Percentiles rank a stretch among this genome's conserved stretches.
Conservation (phyloP, 2,888 invertebrate genomes). For the Spilarctia lutea region DNA sequence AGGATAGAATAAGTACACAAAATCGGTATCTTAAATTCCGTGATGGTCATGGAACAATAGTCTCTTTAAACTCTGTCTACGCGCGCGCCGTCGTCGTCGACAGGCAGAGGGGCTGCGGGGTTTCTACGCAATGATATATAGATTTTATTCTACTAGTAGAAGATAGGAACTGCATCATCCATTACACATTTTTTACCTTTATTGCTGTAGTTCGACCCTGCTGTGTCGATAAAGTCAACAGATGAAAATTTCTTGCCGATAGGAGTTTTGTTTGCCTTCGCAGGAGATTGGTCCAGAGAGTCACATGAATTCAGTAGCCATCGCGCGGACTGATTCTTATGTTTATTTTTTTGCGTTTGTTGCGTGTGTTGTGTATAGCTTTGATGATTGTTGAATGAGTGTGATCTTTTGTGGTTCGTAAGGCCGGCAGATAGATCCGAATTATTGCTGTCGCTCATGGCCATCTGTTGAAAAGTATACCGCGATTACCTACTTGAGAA, state of each 20-base stretch:
- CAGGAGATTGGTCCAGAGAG: slow-evolving; percentile 81
- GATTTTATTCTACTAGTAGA: no score
- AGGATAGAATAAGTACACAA: background rate
- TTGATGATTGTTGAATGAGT: slow-evolving; percentile 90
- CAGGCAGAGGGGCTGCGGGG: no score
- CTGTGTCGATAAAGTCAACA: slow-evolving; percentile 84
- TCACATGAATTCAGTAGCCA: slow-evolving; percentile 84
- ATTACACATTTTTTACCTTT: slow-evolving; percentile 75
- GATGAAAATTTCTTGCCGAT: slow-evolving; percentile 87
- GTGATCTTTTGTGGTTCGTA: slow-evolving; percentile 89
- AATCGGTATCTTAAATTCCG: background rate
- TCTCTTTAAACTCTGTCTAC: background rate
- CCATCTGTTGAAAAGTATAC: slow-evolving; percentile 85
- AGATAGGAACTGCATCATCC: background rate
- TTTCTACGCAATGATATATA: no score
- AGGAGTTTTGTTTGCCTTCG: slow-evolving; percentile 79
- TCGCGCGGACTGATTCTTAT: slow-evolving; percentile 86
- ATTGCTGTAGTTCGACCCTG: slow-evolving; percentile 84
- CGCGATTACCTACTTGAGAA: slow-evolving; percentile 26
- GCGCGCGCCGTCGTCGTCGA: no score
- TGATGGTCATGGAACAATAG: background rate
- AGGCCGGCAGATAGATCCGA: slow-evolving; percentile 81
- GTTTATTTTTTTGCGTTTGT: slow-evolving; percentile 87
- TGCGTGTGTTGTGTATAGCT: slow-evolving; percentile 88
- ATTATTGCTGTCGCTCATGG: slow-evolving; percentile 87